phyloP scores from a whole-genome alignment of 64 coral and sea anemone species.

The Montipora sp. region DNA sequence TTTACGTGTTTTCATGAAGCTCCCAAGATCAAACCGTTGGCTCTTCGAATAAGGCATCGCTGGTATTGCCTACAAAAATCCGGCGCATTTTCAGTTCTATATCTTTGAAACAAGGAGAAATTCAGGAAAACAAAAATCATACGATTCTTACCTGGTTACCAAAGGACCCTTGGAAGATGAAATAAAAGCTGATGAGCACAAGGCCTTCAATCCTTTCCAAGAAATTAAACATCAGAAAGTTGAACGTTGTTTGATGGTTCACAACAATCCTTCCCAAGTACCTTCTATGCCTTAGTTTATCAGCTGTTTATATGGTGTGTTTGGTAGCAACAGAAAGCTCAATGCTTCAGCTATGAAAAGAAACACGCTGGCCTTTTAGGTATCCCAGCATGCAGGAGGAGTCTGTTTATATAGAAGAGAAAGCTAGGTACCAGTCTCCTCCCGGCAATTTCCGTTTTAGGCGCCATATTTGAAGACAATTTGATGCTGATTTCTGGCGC shows the following conservation, averaged over 20 bases:
- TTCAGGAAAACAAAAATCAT: constrained; percentile 31
- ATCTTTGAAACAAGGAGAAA: constrained; percentile 3
- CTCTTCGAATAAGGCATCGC: neutral
- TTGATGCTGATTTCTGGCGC: constrained; percentile 2
- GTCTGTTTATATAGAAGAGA: neutral
- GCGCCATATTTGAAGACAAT: constrained; percentile 52
- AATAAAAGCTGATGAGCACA: neutral
- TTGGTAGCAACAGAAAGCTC: constrained; percentile 30
- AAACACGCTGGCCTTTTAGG: neutral
- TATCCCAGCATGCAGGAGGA: constrained; percentile 12
- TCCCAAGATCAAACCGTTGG: neutral
- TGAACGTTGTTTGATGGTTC: neutral
- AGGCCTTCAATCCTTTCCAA: neutral
- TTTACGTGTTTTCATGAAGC: constrained; percentile 8
- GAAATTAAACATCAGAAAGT: neutral
- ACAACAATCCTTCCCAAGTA: neutral
- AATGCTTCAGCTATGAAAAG: neutral
- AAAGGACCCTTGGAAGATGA: neutral
- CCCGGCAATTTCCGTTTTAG: constrained; percentile 9
- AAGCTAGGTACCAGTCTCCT: constrained; percentile 19
- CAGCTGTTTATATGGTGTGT: neutral
- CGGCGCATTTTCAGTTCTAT: neutral
- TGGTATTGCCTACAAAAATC: neutral
- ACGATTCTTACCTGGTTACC: constrained; percentile 23
- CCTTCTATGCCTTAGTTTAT: neutral